These are phyloP conservation scores for Epinephelus malabaricus DNA, from an alignment of 2,797 vertebrate genomes.

Conservation along the genomic window DNA sequence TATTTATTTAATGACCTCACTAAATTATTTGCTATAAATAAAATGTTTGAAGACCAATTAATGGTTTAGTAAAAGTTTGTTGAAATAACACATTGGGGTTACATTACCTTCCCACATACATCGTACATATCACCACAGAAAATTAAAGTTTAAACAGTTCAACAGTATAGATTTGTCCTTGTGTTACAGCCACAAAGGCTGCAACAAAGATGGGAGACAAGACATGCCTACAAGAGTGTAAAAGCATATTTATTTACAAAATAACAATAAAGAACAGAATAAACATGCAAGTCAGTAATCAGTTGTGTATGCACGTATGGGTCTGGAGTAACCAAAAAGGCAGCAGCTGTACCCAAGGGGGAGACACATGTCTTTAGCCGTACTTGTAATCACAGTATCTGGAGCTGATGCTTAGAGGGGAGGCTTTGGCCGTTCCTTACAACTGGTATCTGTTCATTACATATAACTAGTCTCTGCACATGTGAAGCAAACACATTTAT, in stretches of 20 bases:
- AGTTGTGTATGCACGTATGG: too few relatives aligned
- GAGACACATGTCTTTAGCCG: too few relatives aligned
- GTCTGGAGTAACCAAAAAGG: too few relatives aligned
- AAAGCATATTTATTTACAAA: too few relatives aligned
- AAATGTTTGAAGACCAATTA: background rate
- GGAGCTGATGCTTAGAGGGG: slow-evolving; percentile 6
- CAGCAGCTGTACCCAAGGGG: too few relatives aligned
- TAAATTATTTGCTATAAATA: background rate
- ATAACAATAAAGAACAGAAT: too few relatives aligned
- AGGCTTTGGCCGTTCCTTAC: slow-evolving; percentile 16
- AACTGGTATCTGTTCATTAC: slow-evolving; percentile 33
- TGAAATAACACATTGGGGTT: background rate
- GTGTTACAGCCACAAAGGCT: too few relatives aligned
- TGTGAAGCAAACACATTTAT: background rate
- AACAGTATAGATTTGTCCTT: background rate
- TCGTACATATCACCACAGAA: background rate
- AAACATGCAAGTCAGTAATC: too few relatives aligned
- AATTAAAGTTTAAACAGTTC: background rate
- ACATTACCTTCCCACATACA: background rate
- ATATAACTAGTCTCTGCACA: slow-evolving; percentile 31
- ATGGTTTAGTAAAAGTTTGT: too few relatives aligned
- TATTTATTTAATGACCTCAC: background rate
- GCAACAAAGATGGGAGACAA: too few relatives aligned
- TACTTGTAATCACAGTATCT: background rate
- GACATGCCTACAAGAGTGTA: too few relatives aligned